Base-by-base conservation (phyloP, 2,113 vertebrate genomes). In the Lathamus discolor region DNA sequence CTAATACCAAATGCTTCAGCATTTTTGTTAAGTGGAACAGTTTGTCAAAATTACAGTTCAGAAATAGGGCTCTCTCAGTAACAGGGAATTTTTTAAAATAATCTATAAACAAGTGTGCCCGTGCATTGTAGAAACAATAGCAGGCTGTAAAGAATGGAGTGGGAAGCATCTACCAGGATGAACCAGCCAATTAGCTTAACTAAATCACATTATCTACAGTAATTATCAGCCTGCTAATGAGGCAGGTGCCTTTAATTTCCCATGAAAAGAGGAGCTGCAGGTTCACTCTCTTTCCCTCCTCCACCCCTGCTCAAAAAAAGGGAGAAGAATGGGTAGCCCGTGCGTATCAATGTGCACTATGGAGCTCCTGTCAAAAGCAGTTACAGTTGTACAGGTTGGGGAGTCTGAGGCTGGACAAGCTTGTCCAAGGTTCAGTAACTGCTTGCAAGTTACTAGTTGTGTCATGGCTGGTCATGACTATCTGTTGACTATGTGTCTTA, bases 371-470 rank as follows among this genome's bases (percentile, higher is more conserved):
- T n/a, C 24, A 4, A 6, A 37, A 55, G n/a, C 25, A 17, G 24
- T 37, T 33, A 23, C 2, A 7, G 35, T 16, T 61, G 51, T 37
- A 35, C 9, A 25, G 23, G 19, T 7, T 41, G 14, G 20, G 33
- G 18, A 76, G 44, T 14, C 29, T 33, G 49, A 2, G 0, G 29
- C 31, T 43, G 35, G 23, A 18, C 0, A 0, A 69, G 23, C 27
- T 48, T 66, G 13, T 25, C 44, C 0, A 2, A 46, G 28, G 16
- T 33, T 54, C 73, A 33, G 27, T 37, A 37, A 17, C 55, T 35
- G 41, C 23, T 22, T 41, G 15, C 13, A 35, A 5, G 31, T 43
- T 49, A 55, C 31, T 62, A 13, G 39, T 14, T 46, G 52, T 48
- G 51, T 66, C 35, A 54, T 2, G 1, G 6, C 22, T 20, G 20